Percentiles rank a stretch among this genome's conserved stretches.
Conservation (phyloP, 2,113 vertebrate genomes). For the Deroptyus accipitrinus region DNA sequence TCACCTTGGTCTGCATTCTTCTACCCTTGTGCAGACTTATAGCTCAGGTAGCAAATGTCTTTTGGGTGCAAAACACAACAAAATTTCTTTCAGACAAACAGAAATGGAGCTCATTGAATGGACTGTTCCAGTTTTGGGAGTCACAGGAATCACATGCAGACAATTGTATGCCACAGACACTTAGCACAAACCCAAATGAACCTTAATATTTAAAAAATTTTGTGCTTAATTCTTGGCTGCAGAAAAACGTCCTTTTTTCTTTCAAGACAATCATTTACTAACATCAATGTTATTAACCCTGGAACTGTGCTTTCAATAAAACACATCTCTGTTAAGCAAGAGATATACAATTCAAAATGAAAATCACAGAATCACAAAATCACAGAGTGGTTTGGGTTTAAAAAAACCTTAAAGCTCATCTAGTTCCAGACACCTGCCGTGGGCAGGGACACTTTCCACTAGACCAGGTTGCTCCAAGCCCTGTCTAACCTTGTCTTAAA, state of each 20-base stretch:
- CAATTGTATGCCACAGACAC: background rate
- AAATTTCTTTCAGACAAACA: background rate
- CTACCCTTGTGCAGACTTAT: background rate
- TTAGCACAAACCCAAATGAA: background rate
- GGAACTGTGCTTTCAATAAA: background rate
- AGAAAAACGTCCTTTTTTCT: background rate
- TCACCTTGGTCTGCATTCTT: background rate
- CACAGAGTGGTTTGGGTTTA: background rate
- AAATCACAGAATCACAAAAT: background rate
- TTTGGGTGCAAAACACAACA: too few relatives aligned
- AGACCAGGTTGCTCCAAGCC: background rate
- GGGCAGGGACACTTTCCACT: background rate
- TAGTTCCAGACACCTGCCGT: background rate
- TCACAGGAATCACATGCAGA: fast-evolving
- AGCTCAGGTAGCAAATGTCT: background rate
- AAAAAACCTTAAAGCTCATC: background rate
- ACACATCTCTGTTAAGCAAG: background rate
- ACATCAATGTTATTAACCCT: background rate
- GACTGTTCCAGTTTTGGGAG: fast-evolving
- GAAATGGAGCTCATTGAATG: fast-evolving
- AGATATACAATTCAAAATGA: background rate
- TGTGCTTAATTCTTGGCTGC: background rate
- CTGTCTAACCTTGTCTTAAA: background rate
- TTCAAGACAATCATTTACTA: background rate
- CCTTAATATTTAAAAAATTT: background rate